Evolutionary conservation across 2,797 vertebrate genomes (phyloP).

Genomic region (Tokudaia muenninki): DNA sequence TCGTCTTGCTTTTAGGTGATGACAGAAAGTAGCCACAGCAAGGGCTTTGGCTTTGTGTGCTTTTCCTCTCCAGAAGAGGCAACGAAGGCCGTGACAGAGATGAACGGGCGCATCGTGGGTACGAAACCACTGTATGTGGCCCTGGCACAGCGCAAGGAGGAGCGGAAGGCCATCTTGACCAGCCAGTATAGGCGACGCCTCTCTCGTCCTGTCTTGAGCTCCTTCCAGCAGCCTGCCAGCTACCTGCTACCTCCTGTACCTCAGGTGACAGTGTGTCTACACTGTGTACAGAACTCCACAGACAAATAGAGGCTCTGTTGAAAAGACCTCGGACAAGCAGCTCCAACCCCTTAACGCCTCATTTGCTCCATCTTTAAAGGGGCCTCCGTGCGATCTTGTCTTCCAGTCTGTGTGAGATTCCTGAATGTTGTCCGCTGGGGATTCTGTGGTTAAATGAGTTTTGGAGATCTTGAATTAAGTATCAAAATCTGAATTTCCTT

Average conservation of each 20-base stretch:
- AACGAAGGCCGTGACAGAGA: slow-evolving; percentile 98
- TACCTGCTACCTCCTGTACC: slow-evolving; percentile 94
- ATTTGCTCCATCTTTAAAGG: not conserved
- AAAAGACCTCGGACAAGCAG: accelerated
- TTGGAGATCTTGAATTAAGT: not conserved
- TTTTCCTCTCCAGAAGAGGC: slow-evolving; percentile 99
- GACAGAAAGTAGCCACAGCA: slow-evolving; percentile 97
- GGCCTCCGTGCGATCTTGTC: not conserved
- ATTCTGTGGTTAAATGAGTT: not conserved
- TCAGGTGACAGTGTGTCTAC: slow-evolving; percentile 89
- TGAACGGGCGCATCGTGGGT: slow-evolving; percentile 97
- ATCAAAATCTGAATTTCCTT: not conserved
- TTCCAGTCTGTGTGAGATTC: not conserved
- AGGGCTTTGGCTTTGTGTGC: slow-evolving; percentile 99
- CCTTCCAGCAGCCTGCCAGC: slow-evolving; percentile 92
- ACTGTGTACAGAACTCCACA: not conserved
- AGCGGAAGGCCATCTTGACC: slow-evolving; percentile 97
- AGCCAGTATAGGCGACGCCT: slow-evolving; percentile 98
- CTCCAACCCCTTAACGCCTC: not conserved
- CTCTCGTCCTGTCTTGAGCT: slow-evolving; percentile 92
- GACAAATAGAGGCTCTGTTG: not conserved
- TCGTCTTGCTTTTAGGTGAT: slow-evolving; percentile 93
- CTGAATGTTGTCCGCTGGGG: not conserved
- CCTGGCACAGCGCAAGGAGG: slow-evolving; percentile 97
- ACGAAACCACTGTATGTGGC: slow-evolving; percentile 98